These are phyloP conservation scores for Anguilla rostrata DNA, from an alignment of 2,113 vertebrate species.

Conservation along the genomic window DNA sequence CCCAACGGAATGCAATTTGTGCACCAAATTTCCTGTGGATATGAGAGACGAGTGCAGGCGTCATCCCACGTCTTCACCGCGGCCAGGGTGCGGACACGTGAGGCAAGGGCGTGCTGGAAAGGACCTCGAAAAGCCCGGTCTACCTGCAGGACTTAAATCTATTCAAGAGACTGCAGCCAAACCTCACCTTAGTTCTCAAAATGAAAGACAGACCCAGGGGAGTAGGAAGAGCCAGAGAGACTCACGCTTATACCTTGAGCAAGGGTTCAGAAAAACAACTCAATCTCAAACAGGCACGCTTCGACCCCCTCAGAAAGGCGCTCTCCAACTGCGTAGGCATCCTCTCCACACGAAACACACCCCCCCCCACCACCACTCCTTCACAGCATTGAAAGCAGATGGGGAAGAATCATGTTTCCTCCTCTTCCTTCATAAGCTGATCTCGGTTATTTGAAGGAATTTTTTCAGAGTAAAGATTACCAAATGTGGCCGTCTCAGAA, in stretches of 20 bases:
- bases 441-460: slow-evolving; percentile 67
- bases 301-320: slow-evolving; percentile 40
- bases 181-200: background rate
- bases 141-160: background rate
- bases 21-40: background rate
- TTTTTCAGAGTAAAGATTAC: slow-evolving; percentile 46
- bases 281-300: background rate
- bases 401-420: slow-evolving; percentile 48
- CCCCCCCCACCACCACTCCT: slow-evolving; percentile 36
- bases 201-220: background rate
- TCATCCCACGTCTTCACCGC: background rate
- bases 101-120: background rate
- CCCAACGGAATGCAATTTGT: background rate
- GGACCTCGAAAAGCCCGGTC: background rate
- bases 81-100: background rate
- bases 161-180: background rate
- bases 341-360: slow-evolving; percentile 48
- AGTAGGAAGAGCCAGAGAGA: background rate
- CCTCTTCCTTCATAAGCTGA: slow-evolving; percentile 46
- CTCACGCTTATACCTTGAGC: background rate
- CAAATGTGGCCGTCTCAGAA: slow-evolving; percentile 54
- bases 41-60: background rate
- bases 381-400: slow-evolving; percentile 63
- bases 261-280: background rate
- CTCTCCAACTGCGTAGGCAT: slow-evolving; percentile 40